These are phyloP conservation scores for Falcunculus frontatus DNA, from an alignment of 2,113 vertebrate species.

Conservation along the genomic window DNA sequence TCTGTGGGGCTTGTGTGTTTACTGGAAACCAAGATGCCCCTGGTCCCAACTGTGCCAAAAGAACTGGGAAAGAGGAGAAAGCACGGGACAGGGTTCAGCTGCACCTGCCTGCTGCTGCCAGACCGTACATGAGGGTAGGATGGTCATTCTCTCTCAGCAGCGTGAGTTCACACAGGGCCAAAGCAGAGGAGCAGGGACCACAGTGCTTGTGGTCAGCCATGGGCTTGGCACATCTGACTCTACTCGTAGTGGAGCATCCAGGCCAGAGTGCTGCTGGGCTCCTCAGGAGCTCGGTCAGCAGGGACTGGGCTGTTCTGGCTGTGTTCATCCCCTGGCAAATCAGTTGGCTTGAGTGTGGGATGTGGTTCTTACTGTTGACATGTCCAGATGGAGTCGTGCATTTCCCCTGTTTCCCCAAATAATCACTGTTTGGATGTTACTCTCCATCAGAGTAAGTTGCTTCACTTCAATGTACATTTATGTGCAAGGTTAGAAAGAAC, in stretches of 20 bases:
- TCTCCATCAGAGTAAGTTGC: background rate
- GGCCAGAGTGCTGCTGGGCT: background rate
- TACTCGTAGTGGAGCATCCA: background rate
- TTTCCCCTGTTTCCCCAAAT: background rate
- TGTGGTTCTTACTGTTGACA: background rate
- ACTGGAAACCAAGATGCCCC: background rate
- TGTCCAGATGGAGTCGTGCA: background rate
- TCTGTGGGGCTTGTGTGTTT: background rate
- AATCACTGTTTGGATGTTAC: background rate
- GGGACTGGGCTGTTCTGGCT: background rate
- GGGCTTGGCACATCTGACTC: background rate
- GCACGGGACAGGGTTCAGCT: background rate
- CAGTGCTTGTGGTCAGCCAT: background rate
- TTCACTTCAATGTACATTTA: background rate
- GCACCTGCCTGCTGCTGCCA: background rate
- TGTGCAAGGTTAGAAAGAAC: background rate
- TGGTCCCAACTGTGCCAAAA: background rate
- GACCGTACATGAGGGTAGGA: fast-evolving
- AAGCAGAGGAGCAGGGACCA: background rate
- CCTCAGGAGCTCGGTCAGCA: fast-evolving
- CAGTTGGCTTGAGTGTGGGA: background rate
- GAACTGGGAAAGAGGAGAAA: background rate
- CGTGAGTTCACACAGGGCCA: background rate
- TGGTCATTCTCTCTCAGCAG: fast-evolving
- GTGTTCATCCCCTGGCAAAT: background rate